Base-by-base conservation (phyloP, 2,888 invertebrate genomes). In the Meloe dianella region DNA sequence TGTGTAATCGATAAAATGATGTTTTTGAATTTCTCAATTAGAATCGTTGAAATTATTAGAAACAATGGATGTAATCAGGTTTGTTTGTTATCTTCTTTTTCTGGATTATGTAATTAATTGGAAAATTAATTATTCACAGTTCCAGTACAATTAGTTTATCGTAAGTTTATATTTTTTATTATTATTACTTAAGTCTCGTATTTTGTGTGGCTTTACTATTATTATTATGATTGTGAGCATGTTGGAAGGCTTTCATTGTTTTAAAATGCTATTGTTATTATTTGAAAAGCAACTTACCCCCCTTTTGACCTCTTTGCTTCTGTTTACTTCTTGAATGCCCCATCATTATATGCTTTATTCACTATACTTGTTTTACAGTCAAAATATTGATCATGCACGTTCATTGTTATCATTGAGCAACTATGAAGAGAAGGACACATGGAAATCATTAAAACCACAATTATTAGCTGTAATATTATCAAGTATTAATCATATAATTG, bases 401-500 rank as follows among this genome's bases (percentile, higher is more conserved):
- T 47, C 47, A 7, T 1, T 47, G 8, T 8, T 20, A 5, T 84
- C 84, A 4, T 73, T 84, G 12, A 84, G 83, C 66, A 72, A 76
- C 56, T 84, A 83, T 70, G 84, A 85, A 68, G 78, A 79, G 61
- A 80, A 73, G 64, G n/a, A n/a, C n/a, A 75, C 71, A 32, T 77
- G 83, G 35, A 84, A 81, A 75, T 83, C 80, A 66, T 76, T 85
- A 57, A 72, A 83, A 61, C 85, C 85, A 60, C 86, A 86, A 78
- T 85, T 85, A 77, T 77, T 84, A 59, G 87, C 87, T 1, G 84
- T 87, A 68, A 79, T 87, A 61, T 81, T 87, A 62, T 85, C 86
- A 1, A 87, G 86, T 7, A 85, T 86, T 32, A 88, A 87, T 78
- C 88, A 88, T 75, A 84, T 89, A 67, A 86, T 86, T 30, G 87